A percentile compares a stretch with the other conserved stretches of the same genome.
Conservation (phyloP, 2,797 vertebrate genomes). For the Sebastes itinus region DNA sequence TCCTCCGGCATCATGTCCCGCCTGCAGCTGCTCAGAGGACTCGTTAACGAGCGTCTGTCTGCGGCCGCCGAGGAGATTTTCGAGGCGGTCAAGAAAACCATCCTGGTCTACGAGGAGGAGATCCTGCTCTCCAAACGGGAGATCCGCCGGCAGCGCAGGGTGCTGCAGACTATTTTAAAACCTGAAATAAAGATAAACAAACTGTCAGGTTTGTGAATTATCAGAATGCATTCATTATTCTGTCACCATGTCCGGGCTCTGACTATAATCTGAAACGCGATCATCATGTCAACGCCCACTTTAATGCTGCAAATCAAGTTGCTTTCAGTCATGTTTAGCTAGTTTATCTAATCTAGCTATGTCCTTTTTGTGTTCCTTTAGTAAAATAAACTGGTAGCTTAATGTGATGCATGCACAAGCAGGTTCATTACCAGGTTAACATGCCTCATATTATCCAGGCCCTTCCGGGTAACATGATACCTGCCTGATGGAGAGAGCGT, state of each 20-base stretch:
- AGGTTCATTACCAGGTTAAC: background rate
- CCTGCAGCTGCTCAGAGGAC: slow-evolving; percentile 43
- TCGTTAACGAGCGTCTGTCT: slow-evolving; percentile 70
- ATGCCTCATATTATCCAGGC: background rate
- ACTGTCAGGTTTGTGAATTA: slow-evolving; percentile 30
- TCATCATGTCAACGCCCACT: background rate
- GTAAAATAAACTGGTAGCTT: fast-evolving
- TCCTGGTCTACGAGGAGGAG: slow-evolving; percentile 70
- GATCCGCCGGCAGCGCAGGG: slow-evolving; percentile 42
- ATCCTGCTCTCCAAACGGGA: slow-evolving; percentile 58
- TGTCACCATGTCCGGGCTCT: background rate
- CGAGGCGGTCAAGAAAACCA: slow-evolving; percentile 48
- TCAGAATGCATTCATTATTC: no score
- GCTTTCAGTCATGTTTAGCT: background rate
- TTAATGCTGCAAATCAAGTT: background rate
- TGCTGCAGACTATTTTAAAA: background rate
- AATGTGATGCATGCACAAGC: background rate
- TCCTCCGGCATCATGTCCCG: slow-evolving; percentile 37
- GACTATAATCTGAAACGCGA: background rate
- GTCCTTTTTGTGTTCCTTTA: background rate
- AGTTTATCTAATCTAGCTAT: background rate
- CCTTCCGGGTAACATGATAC: background rate
- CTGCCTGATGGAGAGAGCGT: background rate
- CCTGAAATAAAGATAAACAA: background rate
- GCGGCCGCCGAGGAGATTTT: slow-evolving; percentile 65